phyloP scores from a whole-genome alignment of 2,113 vertebrate genomes.

The Steatornis caripensis region DNA sequence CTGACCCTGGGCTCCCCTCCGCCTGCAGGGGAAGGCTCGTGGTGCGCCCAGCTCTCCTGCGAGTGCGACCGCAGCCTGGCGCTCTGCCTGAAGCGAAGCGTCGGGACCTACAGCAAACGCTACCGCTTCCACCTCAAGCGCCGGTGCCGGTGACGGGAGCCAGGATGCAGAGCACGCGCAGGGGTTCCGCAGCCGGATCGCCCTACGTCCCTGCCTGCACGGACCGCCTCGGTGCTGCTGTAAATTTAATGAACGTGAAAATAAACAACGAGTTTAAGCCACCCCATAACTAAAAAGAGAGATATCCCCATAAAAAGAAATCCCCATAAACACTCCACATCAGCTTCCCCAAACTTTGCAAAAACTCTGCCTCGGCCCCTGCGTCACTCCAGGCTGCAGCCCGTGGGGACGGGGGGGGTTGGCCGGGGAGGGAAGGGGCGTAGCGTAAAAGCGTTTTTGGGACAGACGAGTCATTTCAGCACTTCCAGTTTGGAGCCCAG shows the following conservation, averaged over 20 bases:
- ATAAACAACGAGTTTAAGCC: neutral
- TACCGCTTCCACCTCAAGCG: fast-evolving
- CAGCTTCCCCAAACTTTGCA: neutral
- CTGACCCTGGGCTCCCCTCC: neutral
- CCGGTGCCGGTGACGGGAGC: neutral
- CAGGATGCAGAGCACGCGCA: fast-evolving
- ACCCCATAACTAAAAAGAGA: no score
- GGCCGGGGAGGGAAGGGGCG: neutral
- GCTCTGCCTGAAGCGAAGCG: slow-evolving; percentile 34
- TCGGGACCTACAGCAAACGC: neutral
- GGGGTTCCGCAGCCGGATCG: fast-evolving
- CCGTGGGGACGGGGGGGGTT: neutral
- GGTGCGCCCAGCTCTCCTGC: slow-evolving; percentile 21
- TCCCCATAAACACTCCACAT: neutral
- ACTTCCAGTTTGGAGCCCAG: neutral
- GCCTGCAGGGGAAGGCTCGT: neutral
- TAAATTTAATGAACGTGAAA: fast-evolving
- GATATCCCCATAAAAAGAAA: no score
- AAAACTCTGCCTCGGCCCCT: neutral
- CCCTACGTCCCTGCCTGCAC: fast-evolving
- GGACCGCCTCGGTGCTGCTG: fast-evolving
- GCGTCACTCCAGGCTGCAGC: slow-evolving; percentile 6
- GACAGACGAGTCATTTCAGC: neutral
- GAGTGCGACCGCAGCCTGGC: slow-evolving; percentile 65
- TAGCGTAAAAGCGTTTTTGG: neutral